phyloP scores from a whole-genome alignment of 2,113 vertebrate genomes.

The Tringa solitaria region DNA sequence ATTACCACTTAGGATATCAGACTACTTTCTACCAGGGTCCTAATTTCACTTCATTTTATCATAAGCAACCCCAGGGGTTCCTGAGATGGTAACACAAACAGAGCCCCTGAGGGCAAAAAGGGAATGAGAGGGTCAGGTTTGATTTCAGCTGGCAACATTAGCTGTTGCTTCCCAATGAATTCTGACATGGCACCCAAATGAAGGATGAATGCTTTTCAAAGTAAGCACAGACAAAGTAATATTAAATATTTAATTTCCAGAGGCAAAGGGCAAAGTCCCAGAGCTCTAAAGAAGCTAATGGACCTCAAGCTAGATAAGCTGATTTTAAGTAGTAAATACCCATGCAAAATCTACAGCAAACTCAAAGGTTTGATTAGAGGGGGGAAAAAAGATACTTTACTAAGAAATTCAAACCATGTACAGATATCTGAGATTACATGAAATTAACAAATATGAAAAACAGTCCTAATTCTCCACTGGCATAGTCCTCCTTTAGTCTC shows the following conservation, averaged over 20 bases:
- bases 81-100: conserved; percentile 72
- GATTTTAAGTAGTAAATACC: conserved; percentile 10
- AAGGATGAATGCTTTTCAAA: conserved; percentile 60
- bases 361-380: not conserved
- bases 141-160: conserved; percentile 58
- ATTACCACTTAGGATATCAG: conserved; percentile 75
- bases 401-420: not conserved
- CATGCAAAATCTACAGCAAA: conserved; percentile 20
- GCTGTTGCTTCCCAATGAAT: conserved; percentile 49
- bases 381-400: not conserved
- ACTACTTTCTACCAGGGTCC: conserved; percentile 68
- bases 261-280: conserved; percentile 51
- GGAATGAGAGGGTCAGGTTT: conserved; percentile 5
- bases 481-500: not conserved
- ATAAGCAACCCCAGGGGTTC: conserved; percentile 66
- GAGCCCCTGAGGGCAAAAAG: not conserved
- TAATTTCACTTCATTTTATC: conserved; percentile 80
- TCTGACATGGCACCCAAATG: conserved; percentile 56
- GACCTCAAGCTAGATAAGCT: not conserved
- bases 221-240: conserved; percentile 60
- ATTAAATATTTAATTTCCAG: conserved; percentile 75
- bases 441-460: not conserved
- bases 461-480: not conserved
- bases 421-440: not conserved
- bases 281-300: conserved; percentile 40